phyloP scores from a whole-genome alignment of 1,140 invertebrate species.

The Parasteatoda tepidariorum region DNA sequence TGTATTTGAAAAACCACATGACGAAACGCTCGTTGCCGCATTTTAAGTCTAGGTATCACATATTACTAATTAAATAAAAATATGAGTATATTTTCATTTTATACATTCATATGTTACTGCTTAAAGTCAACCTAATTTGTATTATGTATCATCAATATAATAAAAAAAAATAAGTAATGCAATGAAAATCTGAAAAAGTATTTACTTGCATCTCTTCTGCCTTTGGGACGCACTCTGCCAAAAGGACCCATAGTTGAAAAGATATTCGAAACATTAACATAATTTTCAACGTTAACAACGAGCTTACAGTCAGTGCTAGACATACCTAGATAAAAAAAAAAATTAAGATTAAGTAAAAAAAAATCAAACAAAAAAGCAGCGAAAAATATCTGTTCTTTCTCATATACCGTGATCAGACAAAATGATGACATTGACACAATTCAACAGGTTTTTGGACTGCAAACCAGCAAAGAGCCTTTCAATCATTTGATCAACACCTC shows the following conservation, averaged over 20 bases:
- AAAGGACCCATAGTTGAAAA: conserved; percentile 37
- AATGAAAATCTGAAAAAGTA: background rate
- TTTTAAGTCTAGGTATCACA: no score
- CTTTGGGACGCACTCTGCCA: conserved; percentile 34
- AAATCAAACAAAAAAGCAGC: background rate
- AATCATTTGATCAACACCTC: conserved; percentile 63
- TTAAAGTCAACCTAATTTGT: no score
- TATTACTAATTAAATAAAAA: no score
- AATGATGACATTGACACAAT: conserved; percentile 69
- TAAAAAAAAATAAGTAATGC: no score
- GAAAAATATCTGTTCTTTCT: background rate
- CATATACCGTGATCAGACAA: conserved; percentile 69
- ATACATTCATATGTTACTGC: no score
- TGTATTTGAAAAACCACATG: no score
- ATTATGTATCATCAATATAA: no score
- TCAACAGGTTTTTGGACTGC: conserved; percentile 35
- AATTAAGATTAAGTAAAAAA: background rate
- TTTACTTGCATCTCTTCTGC: conserved; percentile 21
- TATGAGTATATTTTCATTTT: no score
- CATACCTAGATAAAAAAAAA: conserved; percentile 37
- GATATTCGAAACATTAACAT: conserved; percentile 33
- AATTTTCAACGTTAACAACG: conserved; percentile 40
- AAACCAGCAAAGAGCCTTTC: conserved; percentile 45
- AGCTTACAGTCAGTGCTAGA: conserved; percentile 39
- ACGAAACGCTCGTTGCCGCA: no score